Conservation (phyloP, 1,140 invertebrate genomes). For the Drosophila sechellia region DNA sequence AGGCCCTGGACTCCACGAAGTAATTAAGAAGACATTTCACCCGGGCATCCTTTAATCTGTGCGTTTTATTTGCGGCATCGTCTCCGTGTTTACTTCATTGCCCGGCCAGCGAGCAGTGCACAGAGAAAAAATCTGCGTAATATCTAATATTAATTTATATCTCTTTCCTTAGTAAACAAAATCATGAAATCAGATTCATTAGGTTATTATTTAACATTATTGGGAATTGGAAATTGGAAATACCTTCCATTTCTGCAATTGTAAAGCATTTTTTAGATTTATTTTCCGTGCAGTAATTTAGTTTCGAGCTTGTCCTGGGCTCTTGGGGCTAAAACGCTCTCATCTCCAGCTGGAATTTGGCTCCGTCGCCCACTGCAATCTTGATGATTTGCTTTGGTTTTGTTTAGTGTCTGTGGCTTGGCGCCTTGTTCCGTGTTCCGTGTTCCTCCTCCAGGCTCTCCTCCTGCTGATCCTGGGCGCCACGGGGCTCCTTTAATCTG, state of each 20-base stretch:
- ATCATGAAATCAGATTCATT: background rate
- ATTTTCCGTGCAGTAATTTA: slow-evolving; percentile 2
- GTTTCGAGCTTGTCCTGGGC: slow-evolving; percentile 3
- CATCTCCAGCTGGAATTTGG: slow-evolving; percentile 25
- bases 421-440: slow-evolving; percentile 22
- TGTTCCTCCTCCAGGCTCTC: background rate
- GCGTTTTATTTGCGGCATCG: slow-evolving; percentile 80
- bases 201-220: no score
- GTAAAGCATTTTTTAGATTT: background rate
- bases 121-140: slow-evolving; percentile 2
- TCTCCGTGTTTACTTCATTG: slow-evolving; percentile 39
- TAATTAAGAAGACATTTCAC: slow-evolving; percentile 84
- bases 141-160: no score
- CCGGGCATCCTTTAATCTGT: slow-evolving; percentile 84
- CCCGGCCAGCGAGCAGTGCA: slow-evolving; percentile 7
- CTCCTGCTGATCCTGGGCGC: background rate
- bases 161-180: background rate
- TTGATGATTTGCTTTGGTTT: slow-evolving; percentile 66
- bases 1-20: slow-evolving; percentile 72
- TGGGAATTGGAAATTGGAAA: no score
- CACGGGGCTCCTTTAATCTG: slow-evolving; percentile 40
- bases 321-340: slow-evolving; percentile 4
- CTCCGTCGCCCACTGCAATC: slow-evolving; percentile 12
- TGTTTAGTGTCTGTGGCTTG: slow-evolving; percentile 37
- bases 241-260: no score